Evolutionary conservation across 2,113 vertebrate genomes (phyloP).

Genomic region (Puffinus mauretanicus): DNA sequence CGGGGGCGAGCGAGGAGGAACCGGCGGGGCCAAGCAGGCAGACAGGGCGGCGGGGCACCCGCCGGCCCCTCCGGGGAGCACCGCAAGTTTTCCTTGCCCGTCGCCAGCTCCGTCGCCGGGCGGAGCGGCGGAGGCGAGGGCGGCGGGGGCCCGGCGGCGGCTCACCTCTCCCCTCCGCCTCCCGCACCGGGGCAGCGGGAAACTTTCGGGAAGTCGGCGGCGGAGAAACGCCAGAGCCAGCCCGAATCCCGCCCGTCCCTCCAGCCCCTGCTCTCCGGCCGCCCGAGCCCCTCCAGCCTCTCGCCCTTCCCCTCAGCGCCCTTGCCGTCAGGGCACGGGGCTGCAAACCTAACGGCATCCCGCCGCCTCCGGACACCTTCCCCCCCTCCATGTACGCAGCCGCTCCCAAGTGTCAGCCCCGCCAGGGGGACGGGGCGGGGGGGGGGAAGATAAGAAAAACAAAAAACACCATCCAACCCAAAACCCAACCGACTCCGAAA

Average conservation of each 20-base stretch:
- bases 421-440: neutral
- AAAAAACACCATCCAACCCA: neutral
- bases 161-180: neutral
- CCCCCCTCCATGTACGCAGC: too few relatives aligned
- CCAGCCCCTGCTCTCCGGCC: neutral
- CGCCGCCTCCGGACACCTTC: neutral
- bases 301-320: neutral
- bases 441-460: too few relatives aligned
- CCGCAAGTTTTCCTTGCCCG: neutral
- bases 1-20: too few relatives aligned
- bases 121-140: neutral
- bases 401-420: neutral
- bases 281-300: neutral
- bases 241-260: neutral
- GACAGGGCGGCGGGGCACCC: neutral
- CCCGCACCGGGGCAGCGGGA: neutral
- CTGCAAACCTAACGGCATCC: neutral
- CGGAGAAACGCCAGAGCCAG: neutral
- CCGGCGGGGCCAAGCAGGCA: neutral
- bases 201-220: constrained; percentile 28
- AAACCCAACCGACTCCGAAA: neutral
- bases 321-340: neutral
- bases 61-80: neutral
- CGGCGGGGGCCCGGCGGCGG: too few relatives aligned
- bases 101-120: neutral